A percentile compares a stretch with the other conserved stretches of the same genome.
Evolutionary conservation across 2,888 invertebrate species (phyloP).

Genomic region (Dicranocentrus wangi): DNA sequence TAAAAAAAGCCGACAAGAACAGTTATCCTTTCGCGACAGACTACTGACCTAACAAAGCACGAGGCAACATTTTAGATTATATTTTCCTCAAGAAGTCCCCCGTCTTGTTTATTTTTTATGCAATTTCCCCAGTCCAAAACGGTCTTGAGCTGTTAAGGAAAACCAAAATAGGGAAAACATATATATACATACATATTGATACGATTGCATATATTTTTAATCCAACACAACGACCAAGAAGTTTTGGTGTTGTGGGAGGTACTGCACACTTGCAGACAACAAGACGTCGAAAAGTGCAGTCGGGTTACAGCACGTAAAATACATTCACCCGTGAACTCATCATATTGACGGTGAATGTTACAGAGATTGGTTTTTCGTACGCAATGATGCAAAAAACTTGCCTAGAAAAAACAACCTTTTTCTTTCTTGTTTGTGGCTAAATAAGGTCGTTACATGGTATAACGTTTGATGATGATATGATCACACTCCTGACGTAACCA

Average conservation of each 20-base stretch:
- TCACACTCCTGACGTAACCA: constrained; percentile 27
- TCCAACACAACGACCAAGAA: neutral
- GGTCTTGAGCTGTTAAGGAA: too few species aligned
- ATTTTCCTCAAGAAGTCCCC: too few species aligned
- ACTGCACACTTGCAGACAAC: neutral
- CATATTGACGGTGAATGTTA: constrained; percentile 21
- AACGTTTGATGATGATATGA: neutral
- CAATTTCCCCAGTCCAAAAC: too few species aligned
- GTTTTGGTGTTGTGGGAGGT: constrained; percentile 20
- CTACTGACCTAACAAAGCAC: neutral
- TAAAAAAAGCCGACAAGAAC: constrained; percentile 17
- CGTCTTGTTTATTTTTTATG: too few species aligned
- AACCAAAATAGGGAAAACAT: too few species aligned
- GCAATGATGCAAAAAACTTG: constrained; percentile 1
- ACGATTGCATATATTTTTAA: too few species aligned
- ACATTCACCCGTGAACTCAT: too few species aligned
- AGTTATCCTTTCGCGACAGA: constrained; percentile 23
- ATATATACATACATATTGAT: too few species aligned
- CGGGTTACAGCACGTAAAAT: too few species aligned
- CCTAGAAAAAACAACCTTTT: constrained; percentile 11
- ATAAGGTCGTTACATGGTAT: constrained; percentile 22
- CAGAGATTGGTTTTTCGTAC: constrained; percentile 17
- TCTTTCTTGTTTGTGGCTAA: constrained; percentile 8
- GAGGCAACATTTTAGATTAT: too few species aligned
- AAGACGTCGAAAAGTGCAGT: neutral